A percentile compares a stretch with the other conserved stretches of the same genome.
These are phyloP conservation scores for Oncorhynchus mykiss DNA, from an alignment of 2,113 vertebrate species.

Conservation along the genomic window DNA sequence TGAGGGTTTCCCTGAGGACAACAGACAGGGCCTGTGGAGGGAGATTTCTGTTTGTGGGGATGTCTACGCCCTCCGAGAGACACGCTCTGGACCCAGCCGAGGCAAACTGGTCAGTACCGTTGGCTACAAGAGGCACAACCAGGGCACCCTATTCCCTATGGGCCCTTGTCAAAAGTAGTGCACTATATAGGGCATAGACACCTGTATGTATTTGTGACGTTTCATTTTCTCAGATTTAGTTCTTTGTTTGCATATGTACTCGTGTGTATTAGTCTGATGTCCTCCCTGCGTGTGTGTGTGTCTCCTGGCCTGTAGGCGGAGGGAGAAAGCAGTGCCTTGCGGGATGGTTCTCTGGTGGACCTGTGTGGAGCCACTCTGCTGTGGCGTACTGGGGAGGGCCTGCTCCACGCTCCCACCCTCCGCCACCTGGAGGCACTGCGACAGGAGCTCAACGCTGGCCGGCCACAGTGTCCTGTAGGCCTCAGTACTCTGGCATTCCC, in stretches of 20 bases:
- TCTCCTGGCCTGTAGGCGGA: conserved; percentile 77
- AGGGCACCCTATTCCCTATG: too few species aligned
- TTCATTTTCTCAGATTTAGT: neutral
- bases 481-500: conserved; percentile 96
- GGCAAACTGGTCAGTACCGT: conserved; percentile 84
- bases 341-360: conserved; percentile 95
- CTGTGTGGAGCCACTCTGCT: conserved; percentile 95
- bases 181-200: neutral
- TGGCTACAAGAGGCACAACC: neutral
- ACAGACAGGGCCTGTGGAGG: conserved; percentile 90
- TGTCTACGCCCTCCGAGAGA: conserved; percentile 93
- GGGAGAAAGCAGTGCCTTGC: conserved; percentile 90
- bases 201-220: neutral
- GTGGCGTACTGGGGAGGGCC: conserved; percentile 92
- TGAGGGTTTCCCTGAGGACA: conserved; percentile 88
- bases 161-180: too few species aligned
- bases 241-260: neutral
- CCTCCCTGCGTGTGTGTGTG: neutral
- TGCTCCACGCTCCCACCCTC: conserved; percentile 87
- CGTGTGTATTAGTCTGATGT: neutral
- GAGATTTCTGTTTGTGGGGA: conserved; percentile 98
- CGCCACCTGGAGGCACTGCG: conserved; percentile 95
- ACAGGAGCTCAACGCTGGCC: conserved; percentile 92
- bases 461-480: conserved; percentile 95
- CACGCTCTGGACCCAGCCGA: conserved; percentile 90